These are phyloP conservation scores for Heliconius sara DNA, from an alignment of 2,888 invertebrate species.

Conservation along the genomic window DNA sequence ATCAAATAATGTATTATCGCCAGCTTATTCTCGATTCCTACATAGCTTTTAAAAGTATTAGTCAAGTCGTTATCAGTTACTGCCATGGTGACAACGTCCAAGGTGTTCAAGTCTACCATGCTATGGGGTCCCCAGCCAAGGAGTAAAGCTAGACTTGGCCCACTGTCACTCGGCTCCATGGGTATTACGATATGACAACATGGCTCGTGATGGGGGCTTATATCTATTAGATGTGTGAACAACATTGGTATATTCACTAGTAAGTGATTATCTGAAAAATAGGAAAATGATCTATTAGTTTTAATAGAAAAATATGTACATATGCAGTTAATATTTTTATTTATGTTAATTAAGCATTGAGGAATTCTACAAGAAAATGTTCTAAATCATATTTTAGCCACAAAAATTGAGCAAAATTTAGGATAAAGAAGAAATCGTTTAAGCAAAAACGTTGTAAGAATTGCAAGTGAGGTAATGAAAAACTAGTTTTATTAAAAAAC, in stretches of 20 bases:
- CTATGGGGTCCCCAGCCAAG: constrained; percentile 81
- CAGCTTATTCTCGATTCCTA: constrained; percentile 87
- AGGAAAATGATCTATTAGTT: no score
- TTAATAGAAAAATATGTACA: no score
- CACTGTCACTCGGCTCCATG: constrained; percentile 80
- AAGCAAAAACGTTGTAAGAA: background rate
- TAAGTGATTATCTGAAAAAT: constrained; percentile 88
- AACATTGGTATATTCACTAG: constrained; percentile 92
- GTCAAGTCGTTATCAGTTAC: constrained; percentile 87
- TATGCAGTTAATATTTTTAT: no score
- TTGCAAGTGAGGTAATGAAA: background rate
- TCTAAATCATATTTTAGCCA: no score
- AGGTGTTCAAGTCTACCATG: constrained; percentile 87
- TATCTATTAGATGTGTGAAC: constrained; percentile 93
- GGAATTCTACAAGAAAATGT: no score
- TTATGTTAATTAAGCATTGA: no score
- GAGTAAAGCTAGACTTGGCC: constrained; percentile 88
- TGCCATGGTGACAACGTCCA: constrained; percentile 88
- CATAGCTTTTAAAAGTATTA: constrained; percentile 87
- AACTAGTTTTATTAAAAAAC: background rate
- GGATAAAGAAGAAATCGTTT: no score
- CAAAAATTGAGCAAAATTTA: no score
- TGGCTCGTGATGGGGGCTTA: constrained; percentile 92
- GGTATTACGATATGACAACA: constrained; percentile 91
- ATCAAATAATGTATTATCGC: constrained; percentile 93